Evolutionary conservation across 2,888 invertebrate species (phyloP), one percentile per base, ranked within the genome.

Genomic region (Cataglyphis albicans): DNA sequence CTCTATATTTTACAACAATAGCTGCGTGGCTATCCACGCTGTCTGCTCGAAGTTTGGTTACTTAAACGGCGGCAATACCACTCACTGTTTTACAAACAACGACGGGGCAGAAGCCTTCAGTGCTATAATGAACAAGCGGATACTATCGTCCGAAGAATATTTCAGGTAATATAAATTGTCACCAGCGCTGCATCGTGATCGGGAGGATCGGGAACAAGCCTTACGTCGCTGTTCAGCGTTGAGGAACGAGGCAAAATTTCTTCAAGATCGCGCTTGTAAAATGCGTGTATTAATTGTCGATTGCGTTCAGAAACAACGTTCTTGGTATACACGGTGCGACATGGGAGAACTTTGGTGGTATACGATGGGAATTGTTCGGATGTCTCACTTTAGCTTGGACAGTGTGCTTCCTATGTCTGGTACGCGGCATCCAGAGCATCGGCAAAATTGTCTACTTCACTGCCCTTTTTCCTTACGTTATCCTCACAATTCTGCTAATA

Each of bases 341-440:
- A 0, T 97, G 97, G 97, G 96, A 97, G 72, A 96, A 97, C 90
- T 97, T 97, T 94, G 98, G 98, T 0, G 94, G 95, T 0, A 95
- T 98, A 29, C 96, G 97, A 88, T 98, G 98, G 97, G 97, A 98
- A 93, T 95, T 98, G 76, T 97, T 98, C 0, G 96, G 97, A 5
- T 97, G 97, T 88, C 95, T 98, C 6, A 95, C 97, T 48, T 94
- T 97, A 0, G 96, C 97, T 0, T 98, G 98, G 98, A 92, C 98
- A 70, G 95, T 98, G 87, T 97, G 98, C 84, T 98, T 98, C 95
- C 96, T 98, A 89, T 98, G 98, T 94, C 97, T 98, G 84, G 97
- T 98, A 94, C 98, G 93, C 96, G 97, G 98, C 48, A 98, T 99
- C 86, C 97, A 98, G 95, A 98, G 98, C 92, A 97, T 98, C 0